phyloP scores from a whole-genome alignment of 2,113 vertebrate species.

The Microcebus murinus region DNA sequence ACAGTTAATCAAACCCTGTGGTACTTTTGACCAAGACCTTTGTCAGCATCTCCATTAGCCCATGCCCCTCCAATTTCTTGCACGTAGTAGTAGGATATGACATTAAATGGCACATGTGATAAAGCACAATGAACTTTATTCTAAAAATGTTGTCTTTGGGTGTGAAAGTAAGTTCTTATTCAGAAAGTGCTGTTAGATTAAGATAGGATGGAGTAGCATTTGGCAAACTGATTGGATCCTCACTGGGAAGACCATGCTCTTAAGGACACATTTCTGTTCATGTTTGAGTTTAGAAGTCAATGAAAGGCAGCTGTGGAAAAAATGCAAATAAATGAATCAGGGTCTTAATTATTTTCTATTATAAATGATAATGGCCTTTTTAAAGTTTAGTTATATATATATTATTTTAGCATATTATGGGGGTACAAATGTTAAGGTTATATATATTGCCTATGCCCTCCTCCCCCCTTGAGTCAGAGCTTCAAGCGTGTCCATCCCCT shows the following conservation, averaged over 20 bases:
- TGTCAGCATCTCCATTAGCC: neutral
- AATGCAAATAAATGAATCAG: neutral
- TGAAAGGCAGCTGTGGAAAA: neutral
- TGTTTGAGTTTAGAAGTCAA: neutral
- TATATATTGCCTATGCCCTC: too few species aligned
- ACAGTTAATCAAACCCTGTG: neutral
- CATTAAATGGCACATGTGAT: neutral
- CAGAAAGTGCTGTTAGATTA: neutral
- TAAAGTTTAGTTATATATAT: neutral
- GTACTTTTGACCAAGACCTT: neutral
- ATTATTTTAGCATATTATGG: too few species aligned
- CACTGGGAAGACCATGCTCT: neutral
- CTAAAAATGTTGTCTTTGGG: slow-evolving; percentile 4
- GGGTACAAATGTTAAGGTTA: too few species aligned
- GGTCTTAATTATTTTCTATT: neutral
- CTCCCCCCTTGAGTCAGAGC: too few species aligned
- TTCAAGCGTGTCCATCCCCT: too few species aligned
- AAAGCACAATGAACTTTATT: neutral
- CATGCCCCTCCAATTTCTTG: neutral
- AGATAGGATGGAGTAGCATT: neutral
- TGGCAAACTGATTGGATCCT: neutral
- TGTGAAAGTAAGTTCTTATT: neutral
- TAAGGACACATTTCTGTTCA: neutral
- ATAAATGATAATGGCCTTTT: neutral
- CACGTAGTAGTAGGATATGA: neutral